A percentile compares a stretch with the other conserved stretches of the same genome.
Conservation (phyloP, 2,888 invertebrate species). For the Pharmacophagus antenor region DNA sequence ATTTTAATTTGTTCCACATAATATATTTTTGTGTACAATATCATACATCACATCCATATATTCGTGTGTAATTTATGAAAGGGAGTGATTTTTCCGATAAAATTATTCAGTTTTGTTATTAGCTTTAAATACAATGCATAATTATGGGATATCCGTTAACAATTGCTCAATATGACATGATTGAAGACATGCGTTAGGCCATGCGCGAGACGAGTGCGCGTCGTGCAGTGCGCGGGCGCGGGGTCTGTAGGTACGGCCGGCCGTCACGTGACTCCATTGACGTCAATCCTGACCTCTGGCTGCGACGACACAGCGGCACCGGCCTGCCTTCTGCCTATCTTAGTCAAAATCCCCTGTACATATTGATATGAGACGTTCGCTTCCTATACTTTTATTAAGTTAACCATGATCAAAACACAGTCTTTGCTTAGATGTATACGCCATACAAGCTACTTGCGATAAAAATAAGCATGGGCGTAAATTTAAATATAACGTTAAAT, state of each 20-base stretch:
- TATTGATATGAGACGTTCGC: slow-evolving; percentile 43
- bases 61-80: no score
- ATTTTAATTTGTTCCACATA: no score
- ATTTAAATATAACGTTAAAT: background rate
- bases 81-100: no score
- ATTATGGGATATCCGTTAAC: background rate
- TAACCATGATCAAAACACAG: slow-evolving; percentile 8
- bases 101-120: background rate
- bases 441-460: background rate
- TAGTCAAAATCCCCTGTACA: slow-evolving; percentile 65
- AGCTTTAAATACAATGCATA: background rate
- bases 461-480: background rate
- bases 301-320: slow-evolving; percentile 56
- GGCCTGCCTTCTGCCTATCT: slow-evolving; percentile 69
- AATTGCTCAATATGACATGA: slow-evolving; percentile 3
- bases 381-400: slow-evolving; percentile 34
- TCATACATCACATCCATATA: no score
- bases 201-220: slow-evolving; percentile 15
- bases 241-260: slow-evolving; percentile 47
- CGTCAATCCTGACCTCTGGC: slow-evolving; percentile 87
- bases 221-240: slow-evolving; percentile 39
- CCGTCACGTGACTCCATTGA: slow-evolving; percentile 84
- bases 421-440: slow-evolving; percentile 1
- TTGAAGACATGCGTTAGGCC: slow-evolving; percentile 1
- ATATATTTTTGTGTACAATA: no score